Base-by-base conservation (phyloP, 2,113 vertebrate genomes). In the Microcebus ravelobensis region DNA sequence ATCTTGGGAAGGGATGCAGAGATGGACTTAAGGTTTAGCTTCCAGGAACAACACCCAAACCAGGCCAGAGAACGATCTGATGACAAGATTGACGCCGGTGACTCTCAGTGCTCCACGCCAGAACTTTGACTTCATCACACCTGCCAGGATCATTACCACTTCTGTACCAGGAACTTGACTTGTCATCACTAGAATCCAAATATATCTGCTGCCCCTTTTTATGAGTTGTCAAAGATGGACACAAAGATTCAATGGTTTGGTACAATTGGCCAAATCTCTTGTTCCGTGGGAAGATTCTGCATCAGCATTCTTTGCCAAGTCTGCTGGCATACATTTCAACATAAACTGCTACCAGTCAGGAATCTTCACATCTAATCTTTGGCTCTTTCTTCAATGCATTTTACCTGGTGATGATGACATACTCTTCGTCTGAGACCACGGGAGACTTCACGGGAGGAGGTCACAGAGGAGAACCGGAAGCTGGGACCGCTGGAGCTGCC, bases 291-390 rank as follows among this genome's bases (percentile, higher is more conserved):
- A n/a, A n/a, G n/a, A n/a, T n/a, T n/a, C n/a, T n/a, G n/a, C n/a
- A n/a, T n/a, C n/a, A n/a, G n/a, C n/a, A n/a, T n/a, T n/a, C n/a
- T n/a, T n/a, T n/a, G n/a, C n/a, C n/a, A n/a, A n/a, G n/a, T n/a
- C n/a, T n/a, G n/a, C n/a, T n/a, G n/a, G n/a, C n/a, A n/a, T n/a
- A 23, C 85, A 95, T 97, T 96, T 97, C 97, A 96, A 39, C 93
- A 94, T 67, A 84, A 29, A 29, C 4, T 29, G 12, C 13, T 34
- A 73, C 25, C 57, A 45, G 57, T 68, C 73, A 95, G 68, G 34
- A 80, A 36, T 96, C 68, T 59, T 80, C 36, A 73, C 36, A 21
- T 87, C 88, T 92, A 61, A 95, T 95, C 89, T 96, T 50, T 79
- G 71, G 52, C 87, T 93, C 63, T 96, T 92, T 97, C 77, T 73